Conservation (phyloP, 2,797 vertebrate genomes). For the Tokudaia muenninki region DNA sequence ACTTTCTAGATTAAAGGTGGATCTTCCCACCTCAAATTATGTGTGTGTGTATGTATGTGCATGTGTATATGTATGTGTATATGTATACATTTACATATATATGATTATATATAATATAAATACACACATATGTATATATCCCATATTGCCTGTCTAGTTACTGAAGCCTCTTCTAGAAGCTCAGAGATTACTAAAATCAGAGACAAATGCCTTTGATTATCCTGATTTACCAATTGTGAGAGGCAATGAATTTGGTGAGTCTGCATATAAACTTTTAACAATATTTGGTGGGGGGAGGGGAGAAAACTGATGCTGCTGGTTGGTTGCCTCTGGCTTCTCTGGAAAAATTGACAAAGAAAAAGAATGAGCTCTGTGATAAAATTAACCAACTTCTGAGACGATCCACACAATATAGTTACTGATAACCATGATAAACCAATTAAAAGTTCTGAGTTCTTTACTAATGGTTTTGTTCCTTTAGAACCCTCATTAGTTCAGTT, state of each 20-base stretch:
- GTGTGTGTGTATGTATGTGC: not conserved
- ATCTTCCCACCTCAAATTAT: not conserved
- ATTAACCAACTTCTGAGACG: not conserved
- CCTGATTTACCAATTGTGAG: not conserved
- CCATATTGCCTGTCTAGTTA: not conserved
- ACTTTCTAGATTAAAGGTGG: not conserved
- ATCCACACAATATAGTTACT: not conserved
- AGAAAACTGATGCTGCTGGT: not conserved
- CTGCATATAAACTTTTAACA: not conserved
- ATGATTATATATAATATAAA: not conserved
- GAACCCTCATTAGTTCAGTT: not conserved
- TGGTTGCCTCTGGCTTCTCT: not conserved
- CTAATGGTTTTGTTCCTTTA: not conserved
- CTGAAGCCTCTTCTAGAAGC: not conserved
- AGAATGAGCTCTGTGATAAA: not conserved
- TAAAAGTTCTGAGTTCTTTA: not conserved
- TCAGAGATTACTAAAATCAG: not conserved
- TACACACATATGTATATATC: not conserved
- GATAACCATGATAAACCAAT: not conserved
- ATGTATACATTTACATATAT: not conserved
- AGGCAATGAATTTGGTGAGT: not conserved
- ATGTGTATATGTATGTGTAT: not conserved
- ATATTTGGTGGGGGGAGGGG: fast-evolving
- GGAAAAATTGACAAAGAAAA: not conserved
- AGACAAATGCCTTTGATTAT: not conserved